Evolutionary conservation across 2,888 invertebrate species (phyloP).

Genomic region (Ptychoptera contaminata): DNA sequence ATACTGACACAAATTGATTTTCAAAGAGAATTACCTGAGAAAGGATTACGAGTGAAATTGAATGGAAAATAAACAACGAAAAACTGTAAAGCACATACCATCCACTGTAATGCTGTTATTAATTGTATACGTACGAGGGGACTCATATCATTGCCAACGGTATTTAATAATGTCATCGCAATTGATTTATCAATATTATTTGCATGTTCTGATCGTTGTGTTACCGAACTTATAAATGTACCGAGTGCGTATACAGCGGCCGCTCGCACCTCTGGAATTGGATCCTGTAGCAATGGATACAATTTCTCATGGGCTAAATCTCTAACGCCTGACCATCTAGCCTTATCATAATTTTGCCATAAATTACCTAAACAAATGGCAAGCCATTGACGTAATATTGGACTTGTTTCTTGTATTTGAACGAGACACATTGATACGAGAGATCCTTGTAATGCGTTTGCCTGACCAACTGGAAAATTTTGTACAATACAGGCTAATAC

Average conservation of each 20-base stretch:
- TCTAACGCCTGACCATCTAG: conserved; percentile 88
- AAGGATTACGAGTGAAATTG: conserved; percentile 40
- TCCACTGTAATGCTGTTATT: conserved; percentile 72
- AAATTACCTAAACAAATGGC: conserved; percentile 80
- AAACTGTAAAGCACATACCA: conserved; percentile 37
- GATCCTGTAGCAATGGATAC: conserved; percentile 60
- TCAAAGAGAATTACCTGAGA: conserved; percentile 75
- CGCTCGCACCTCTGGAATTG: conserved; percentile 81
- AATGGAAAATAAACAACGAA: conserved; percentile 30
- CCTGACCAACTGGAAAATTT: conserved; percentile 75
- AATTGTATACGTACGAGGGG: conserved; percentile 77
- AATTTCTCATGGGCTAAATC: conserved; percentile 95
- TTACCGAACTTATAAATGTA: conserved; percentile 75
- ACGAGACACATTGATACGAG: conserved; percentile 85
- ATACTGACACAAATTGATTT: conserved; percentile 69
- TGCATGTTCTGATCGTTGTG: conserved; percentile 78
- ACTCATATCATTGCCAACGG: conserved; percentile 67
- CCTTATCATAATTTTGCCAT: conserved; percentile 79
- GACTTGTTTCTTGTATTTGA: conserved; percentile 53
- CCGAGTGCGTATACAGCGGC: conserved; percentile 91
- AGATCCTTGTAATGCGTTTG: conserved; percentile 77
- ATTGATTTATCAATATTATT: conserved; percentile 88
- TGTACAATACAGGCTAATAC: conserved; percentile 88
- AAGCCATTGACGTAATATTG: conserved; percentile 69
- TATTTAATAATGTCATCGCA: conserved; percentile 69